Conservation (phyloP, 2,797 vertebrate genomes). For the Dipus sagitta region DNA sequence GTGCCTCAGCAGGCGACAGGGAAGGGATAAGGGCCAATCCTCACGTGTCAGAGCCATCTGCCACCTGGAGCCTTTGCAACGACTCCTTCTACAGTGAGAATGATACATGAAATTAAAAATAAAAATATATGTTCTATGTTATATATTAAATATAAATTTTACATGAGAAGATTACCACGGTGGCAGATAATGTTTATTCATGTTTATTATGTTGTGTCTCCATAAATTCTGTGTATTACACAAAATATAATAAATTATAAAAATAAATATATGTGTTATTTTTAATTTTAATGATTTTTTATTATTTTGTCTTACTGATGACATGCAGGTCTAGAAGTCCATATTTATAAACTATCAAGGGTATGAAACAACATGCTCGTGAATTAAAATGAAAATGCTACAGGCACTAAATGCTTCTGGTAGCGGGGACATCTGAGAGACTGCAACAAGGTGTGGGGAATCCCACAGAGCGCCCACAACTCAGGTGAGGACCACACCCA, state of each 20-base stretch:
- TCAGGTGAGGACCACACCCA: background rate
- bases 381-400: background rate
- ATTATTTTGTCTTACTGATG: background rate
- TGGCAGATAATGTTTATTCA: background rate
- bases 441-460: background rate
- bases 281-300: background rate
- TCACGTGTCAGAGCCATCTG: background rate
- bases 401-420: background rate
- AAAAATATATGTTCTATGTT: too few species aligned
- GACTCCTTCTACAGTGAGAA: background rate
- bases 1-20: background rate
- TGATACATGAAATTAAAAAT: background rate
- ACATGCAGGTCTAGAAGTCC: background rate
- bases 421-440: background rate
- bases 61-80: background rate
- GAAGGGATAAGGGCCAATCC: too few species aligned
- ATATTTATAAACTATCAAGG: background rate
- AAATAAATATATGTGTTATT: background rate
- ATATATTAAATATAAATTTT: too few species aligned
- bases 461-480: background rate
- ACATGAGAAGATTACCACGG: background rate
- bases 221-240: background rate
- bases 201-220: background rate
- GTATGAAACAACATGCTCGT: background rate
- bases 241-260: background rate